Percentiles rank a stretch among this genome's conserved stretches.
Conservation (phyloP, 2,888 invertebrate genomes). For the Tillus elongatus region DNA sequence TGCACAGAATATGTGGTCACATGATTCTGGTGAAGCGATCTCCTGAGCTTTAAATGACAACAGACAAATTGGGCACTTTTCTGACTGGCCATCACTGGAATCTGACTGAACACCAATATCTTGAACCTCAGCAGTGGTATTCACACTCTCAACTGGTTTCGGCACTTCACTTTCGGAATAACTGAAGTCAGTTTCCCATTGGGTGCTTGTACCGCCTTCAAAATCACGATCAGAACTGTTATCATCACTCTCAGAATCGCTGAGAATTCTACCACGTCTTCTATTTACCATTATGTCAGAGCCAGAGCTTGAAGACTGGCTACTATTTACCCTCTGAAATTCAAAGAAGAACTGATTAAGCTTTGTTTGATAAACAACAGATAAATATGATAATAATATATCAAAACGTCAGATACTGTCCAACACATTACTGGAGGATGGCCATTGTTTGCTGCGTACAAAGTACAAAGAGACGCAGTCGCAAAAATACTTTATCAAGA, state of each 20-base stretch:
- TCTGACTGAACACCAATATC: slow-evolving; percentile 27
- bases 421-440: no score
- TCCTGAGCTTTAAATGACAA: slow-evolving; percentile 64
- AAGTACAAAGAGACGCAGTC: no score
- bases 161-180: slow-evolving; percentile 22
- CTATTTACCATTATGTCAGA: slow-evolving; percentile 22
- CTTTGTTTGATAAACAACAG: no score
- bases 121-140: slow-evolving; percentile 13
- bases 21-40: slow-evolving; percentile 76
- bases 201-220: slow-evolving; percentile 23
- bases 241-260: slow-evolving; percentile 23
- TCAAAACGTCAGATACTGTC: no score
- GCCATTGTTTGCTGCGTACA: no score
- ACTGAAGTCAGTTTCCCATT: slow-evolving; percentile 26
- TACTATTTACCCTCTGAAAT: slow-evolving; percentile 27
- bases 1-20: slow-evolving; percentile 84
- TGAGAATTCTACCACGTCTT: slow-evolving; percentile 23
- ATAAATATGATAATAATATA: no score
- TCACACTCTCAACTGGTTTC: slow-evolving; percentile 6
- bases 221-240: slow-evolving; percentile 19
- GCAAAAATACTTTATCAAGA: no score
- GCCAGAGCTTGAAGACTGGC: slow-evolving; percentile 22
- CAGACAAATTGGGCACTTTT: slow-evolving; percentile 87
- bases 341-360: not conserved
- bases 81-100: slow-evolving; percentile 48